Base-by-base conservation (phyloP, 1,140 invertebrate species). In the Scaptomyza montana region DNA sequence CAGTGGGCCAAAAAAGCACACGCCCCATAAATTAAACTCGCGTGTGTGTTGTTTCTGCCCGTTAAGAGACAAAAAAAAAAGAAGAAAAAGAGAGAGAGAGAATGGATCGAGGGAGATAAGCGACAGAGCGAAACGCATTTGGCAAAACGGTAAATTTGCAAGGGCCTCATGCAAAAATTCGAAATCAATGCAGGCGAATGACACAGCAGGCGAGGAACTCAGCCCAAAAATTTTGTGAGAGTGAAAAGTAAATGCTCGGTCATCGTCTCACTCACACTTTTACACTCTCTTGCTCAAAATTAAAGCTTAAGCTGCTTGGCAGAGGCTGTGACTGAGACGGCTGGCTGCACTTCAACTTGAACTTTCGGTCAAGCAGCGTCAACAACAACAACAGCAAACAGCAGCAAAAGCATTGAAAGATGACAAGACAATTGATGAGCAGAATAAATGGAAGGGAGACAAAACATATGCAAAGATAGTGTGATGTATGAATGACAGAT, bases 391-490 rank as follows among this genome's bases (percentile, higher is more conserved):
- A 36, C 10, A 39, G 21, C 19, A 41, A 56, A 61, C 61, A 69
- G 54, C 62, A 50, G 19, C 56, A 43, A 43, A 63, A 61, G 43
- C 60, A 66, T 71, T 77, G 65, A 63, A 59, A 54, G 78, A 78
- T 87, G 81, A 81, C 82, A 87, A 86, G 81, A 87, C 81, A 87
- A 86, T 86, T 86, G 81, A 86, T 86, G 81, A 66, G 82, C 81
- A 74, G 54, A 68, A 46, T 55, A 36, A 63, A 33, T 71, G 30
- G 46, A 60, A 53, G 59, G 39, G 51, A 12, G 43, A 25, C 7
- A 56, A 45, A 54, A 69, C 10, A 56, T 39, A 13, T 51, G 60
- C 53, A 45, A 59, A 69, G 28, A 67, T 67, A 51, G 49, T 54
- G 63, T 54, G 63, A 47, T 72, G 63, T 60, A 72, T 72, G 69